Evolutionary conservation across 2,113 vertebrate genomes (phyloP), one percentile per base, ranked within the genome.

Genomic region (Colaptes auratus): DNA sequence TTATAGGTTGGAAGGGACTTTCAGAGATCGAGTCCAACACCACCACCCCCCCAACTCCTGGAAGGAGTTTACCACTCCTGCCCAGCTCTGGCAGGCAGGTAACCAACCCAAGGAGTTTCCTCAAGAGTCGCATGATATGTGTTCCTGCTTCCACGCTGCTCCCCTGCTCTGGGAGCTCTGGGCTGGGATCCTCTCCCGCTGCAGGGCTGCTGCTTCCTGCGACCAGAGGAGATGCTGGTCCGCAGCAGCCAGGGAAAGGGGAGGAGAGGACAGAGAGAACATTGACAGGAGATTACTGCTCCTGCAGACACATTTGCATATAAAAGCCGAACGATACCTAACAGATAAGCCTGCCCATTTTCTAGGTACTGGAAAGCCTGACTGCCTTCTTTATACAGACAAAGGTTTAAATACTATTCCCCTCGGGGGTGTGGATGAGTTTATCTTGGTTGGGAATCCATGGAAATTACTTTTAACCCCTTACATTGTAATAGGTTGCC

Each of bases 261-360:
- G 23, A 52, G 50, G 50, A 52, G 50, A 52, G 50, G 23, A 50
- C 76, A 44, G 84, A 83, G 94, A 78, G 60, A 52, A 9, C 82
- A 28, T 0, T 28, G 94, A 15, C 73, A 50, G 61, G 64, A 15
- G 11, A 83, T 74, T 33, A 18, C 75, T 75, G 87, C 89, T 58
- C 39, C 76, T 35, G 92, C 28, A 61, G 95, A 79, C 53, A 35
- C 39, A 95, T 93, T 91, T 96, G 35, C 95, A 95, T 91, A 39
- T 55, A 86, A 96, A 97, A 97, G 93, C 94, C 69, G 6, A 90
- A 55, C 50, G 96, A 88, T 69, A 89, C 39, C 81, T 67, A 81
- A 71, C 33, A 96, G 97, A 97, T 96, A 97, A 97, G 88, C 60
- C 71, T 66, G 52, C 81, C 86, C 89, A 66, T 95, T 96, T 96